Evolutionary conservation across 2,797 vertebrate species (phyloP).

Genomic region (Pelodytes ibericus): DNA sequence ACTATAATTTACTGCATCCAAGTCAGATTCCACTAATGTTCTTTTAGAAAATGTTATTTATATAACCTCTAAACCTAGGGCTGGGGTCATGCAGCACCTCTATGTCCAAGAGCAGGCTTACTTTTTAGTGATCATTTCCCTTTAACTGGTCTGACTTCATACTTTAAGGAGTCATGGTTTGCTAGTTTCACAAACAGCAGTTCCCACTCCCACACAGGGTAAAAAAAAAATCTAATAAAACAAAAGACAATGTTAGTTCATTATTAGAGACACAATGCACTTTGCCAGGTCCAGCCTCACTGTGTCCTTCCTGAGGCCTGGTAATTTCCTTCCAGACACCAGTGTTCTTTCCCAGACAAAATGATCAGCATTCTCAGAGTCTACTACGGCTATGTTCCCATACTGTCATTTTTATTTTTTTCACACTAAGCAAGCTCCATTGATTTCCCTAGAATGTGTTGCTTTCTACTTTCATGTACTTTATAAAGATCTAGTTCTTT

Average conservation of each 20-base stretch:
- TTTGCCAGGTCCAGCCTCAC: constrained; percentile 40
- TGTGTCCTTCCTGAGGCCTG: constrained; percentile 62
- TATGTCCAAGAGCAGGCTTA: too few species aligned
- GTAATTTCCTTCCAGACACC: constrained; percentile 57
- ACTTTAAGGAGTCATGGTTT: background rate
- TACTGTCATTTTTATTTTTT: constrained; percentile 58
- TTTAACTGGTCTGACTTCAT: background rate
- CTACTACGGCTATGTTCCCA: constrained; percentile 41
- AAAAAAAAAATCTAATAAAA: constrained; percentile 45
- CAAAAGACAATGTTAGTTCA: constrained; percentile 47
- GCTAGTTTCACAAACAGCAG: constrained; percentile 3
- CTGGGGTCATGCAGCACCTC: too few species aligned
- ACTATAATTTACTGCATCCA: too few species aligned
- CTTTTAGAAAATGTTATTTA: too few species aligned
- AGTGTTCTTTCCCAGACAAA: constrained; percentile 40
- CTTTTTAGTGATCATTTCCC: background rate
- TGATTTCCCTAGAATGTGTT: constrained; percentile 51
- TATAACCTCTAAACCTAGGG: too few species aligned
- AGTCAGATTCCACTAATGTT: too few species aligned
- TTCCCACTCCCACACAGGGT: constrained; percentile 29
- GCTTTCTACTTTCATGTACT: background rate
- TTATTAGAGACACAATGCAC: constrained; percentile 41
- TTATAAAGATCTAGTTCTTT: constrained; percentile 8
- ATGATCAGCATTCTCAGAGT: constrained; percentile 38
- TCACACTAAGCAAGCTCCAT: constrained; percentile 48